Base-by-base conservation (phyloP, 53 echinoderm and acorn worm species). In the Zoroaster sp. region DNA sequence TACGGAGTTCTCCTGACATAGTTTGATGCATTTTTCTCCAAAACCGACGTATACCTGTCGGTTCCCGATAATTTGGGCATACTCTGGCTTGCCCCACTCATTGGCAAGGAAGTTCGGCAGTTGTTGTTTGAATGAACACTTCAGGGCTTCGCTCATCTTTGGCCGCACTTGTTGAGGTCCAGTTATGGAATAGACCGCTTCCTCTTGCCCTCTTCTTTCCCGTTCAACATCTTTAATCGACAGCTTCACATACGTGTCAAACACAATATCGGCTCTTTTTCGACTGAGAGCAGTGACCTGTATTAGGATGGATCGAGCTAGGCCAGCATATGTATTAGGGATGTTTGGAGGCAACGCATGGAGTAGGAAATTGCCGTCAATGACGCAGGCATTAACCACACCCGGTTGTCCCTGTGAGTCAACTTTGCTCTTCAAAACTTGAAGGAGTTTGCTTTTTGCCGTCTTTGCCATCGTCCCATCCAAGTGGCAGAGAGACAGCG, bases 331-430 rank as follows among this genome's bases (percentile, higher is more conserved):
- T 74, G 83, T 90, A 1, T 44, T 4, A 34, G 77, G 77, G 41
- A 77, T 4, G 11, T 88, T 45, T 14, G 37, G 23, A 7, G 66
- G 70, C 30, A 92, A 43, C 12, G 82, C 68, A 42, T 94, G 94
- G n/a, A 94, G 43, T 13, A 92, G 40, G 76, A 94, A 88, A 35
- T 91, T 88, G 28, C 91, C 91, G 46, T 94, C 91, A 59, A 94
- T 91, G 35, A 91, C n/a, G 4, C 67, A 44, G 11, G 74, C 88
- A 76, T 88, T 83, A 36, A 69, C 83, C 14, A 20, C 49, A 15
- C 75, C 78, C 4, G 51, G 83, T 40, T 10, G 4, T 13, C 53
- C 54, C 35, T 5, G 5, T 28, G 51, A 52, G 23, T 30, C 23
- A 5, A 70, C 54, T 18, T 30, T 80, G 14, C 4, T 15, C 37